Conservation (phyloP, 2,113 vertebrate genomes). For the Charadrius vociferus region DNA sequence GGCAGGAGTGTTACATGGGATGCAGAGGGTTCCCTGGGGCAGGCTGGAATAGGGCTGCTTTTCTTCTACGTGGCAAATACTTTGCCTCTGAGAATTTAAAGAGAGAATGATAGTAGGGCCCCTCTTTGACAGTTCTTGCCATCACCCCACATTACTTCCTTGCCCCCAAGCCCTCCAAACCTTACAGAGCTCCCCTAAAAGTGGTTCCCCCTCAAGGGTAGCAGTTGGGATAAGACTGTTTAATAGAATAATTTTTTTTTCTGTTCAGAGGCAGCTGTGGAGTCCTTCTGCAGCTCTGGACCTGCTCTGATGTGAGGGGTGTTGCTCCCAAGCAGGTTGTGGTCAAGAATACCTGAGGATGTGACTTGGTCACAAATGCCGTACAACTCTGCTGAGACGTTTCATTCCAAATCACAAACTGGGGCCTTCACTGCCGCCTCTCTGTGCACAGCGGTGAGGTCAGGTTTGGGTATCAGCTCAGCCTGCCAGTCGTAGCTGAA, state of each 20-base stretch:
- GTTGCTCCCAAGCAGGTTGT: not conserved
- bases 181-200: not conserved
- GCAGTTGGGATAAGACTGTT: not conserved
- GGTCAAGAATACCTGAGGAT: not conserved
- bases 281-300: not conserved
- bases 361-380: not conserved
- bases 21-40: not conserved
- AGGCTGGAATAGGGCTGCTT: not conserved
- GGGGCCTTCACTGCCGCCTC: too few species aligned
- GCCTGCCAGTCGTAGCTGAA: not conserved
- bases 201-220: too few species aligned
- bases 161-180: not conserved
- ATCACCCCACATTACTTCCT: not conserved
- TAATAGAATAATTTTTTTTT: not conserved
- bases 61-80: not conserved
- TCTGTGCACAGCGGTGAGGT: not conserved
- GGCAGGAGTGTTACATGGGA: not conserved
- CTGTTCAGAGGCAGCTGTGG: not conserved
- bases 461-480: not conserved
- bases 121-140: not conserved
- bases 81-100: not conserved
- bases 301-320: not conserved
- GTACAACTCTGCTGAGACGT: not conserved
- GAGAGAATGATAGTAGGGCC: too few species aligned
- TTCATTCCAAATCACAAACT: not conserved